Evolutionary conservation across 2,888 invertebrate species (phyloP).

Genomic region (Pardosa pseudoannulata): DNA sequence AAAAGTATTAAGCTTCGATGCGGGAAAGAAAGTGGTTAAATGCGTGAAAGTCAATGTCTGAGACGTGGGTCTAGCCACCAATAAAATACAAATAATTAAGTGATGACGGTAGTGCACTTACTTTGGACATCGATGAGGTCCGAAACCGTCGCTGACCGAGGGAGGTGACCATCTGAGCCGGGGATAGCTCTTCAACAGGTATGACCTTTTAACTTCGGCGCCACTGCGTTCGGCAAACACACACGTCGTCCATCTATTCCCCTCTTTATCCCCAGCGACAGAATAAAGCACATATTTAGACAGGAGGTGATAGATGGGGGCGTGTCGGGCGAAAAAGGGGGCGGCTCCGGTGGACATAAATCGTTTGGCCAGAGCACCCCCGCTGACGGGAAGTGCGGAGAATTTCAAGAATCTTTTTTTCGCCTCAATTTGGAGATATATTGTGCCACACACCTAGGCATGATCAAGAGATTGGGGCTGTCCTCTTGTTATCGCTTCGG

Average conservation of each 20-base stretch:
- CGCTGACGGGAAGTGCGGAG: not conserved
- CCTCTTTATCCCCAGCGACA: not conserved
- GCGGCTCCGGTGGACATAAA: not conserved
- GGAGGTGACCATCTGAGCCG: not conserved
- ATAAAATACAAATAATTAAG: too few species aligned
- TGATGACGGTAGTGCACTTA: not conserved
- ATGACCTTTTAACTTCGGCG: not conserved
- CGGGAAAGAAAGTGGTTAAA: too few species aligned
- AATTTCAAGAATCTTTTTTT: not conserved
- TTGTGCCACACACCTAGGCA: conserved; percentile 5
- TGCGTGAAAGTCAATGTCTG: too few species aligned
- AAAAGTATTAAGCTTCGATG: too few species aligned
- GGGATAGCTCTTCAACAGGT: not conserved
- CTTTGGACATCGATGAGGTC: not conserved
- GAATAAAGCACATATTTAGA: conserved; percentile 6
- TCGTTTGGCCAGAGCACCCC: not conserved
- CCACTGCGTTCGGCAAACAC: not conserved
- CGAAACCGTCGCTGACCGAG: not conserved
- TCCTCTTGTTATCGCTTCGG: not conserved
- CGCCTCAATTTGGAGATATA: not conserved
- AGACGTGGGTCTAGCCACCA: too few species aligned
- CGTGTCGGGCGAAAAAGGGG: not conserved
- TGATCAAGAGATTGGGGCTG: not conserved
- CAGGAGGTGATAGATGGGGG: conserved; percentile 4
- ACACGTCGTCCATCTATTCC: not conserved